These are phyloP conservation scores for Gibbula magus DNA, from an alignment of 2,888 invertebrate genomes.

Conservation along the genomic window DNA sequence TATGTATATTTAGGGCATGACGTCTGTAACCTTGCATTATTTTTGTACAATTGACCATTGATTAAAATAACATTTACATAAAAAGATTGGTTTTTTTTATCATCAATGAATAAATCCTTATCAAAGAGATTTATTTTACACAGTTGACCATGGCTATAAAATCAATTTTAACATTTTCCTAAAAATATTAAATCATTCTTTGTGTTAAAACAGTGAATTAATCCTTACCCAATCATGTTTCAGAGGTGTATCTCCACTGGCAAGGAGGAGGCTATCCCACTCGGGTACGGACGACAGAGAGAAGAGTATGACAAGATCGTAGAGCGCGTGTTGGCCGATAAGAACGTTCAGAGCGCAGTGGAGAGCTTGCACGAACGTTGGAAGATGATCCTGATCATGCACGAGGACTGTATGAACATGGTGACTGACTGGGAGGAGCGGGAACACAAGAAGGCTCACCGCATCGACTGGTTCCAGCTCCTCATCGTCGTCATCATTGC, in stretches of 20 bases:
- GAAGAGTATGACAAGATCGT: constrained; percentile 53
- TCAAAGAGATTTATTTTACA: too few relatives aligned
- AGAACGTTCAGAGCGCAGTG: constrained; percentile 49
- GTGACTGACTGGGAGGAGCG: constrained; percentile 42
- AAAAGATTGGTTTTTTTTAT: too few relatives aligned
- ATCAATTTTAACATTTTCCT: too few relatives aligned
- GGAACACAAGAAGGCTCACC: not conserved
- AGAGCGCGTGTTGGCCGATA: constrained; percentile 52
- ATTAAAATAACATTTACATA: too few relatives aligned
- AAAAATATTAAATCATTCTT: too few relatives aligned
- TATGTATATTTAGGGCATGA: too few relatives aligned
- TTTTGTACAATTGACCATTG: too few relatives aligned
- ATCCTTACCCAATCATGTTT: not conserved
- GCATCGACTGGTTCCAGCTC: not conserved
- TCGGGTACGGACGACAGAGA: constrained; percentile 50
- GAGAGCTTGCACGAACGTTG: constrained; percentile 60
- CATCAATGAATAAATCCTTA: too few relatives aligned
- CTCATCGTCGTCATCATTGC: not conserved
- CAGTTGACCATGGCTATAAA: too few relatives aligned
- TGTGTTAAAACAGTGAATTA: too few relatives aligned
- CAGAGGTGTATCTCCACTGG: constrained; percentile 27
- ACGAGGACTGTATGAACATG: constrained; percentile 56
- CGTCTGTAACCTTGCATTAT: too few relatives aligned
- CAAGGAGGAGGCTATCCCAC: constrained; percentile 36
- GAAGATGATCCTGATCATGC: constrained; percentile 62